A percentile compares a stretch with the other conserved stretches of the same genome.
phyloP scores from a whole-genome alignment of 2,797 vertebrate species.

The Remorina albescens region DNA sequence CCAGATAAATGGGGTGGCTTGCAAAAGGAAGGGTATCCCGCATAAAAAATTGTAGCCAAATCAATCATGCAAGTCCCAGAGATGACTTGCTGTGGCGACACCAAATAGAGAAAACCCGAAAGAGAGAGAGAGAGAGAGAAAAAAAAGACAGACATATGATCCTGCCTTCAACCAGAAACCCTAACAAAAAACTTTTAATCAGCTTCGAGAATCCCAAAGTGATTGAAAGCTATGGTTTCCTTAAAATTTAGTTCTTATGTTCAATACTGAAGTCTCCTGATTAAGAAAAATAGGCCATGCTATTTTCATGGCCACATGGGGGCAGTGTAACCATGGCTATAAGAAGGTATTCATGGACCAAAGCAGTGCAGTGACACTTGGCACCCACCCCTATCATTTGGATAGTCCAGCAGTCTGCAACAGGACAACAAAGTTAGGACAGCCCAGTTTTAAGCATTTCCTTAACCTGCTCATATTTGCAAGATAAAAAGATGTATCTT shows the following conservation, averaged over 20 bases:
- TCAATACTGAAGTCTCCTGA: not conserved
- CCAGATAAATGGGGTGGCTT: too few species aligned
- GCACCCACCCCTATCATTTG: not conserved
- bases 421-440: not conserved
- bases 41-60: too few species aligned
- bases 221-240: not conserved
- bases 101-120: too few species aligned
- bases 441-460: not conserved
- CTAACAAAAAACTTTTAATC: slow-evolving; percentile 1
- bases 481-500: slow-evolving; percentile 27
- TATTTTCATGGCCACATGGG: slow-evolving; percentile 53
- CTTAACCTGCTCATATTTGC: slow-evolving; percentile 33
- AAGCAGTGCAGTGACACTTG: not conserved
- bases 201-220: not conserved
- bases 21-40: too few species aligned
- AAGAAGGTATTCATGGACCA: not conserved
- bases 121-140: too few species aligned
- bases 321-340: slow-evolving; percentile 48
- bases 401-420: slow-evolving; percentile 9
- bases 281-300: slow-evolving; percentile 16
- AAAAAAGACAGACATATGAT: not conserved
- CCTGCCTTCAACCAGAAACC: not conserved
- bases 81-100: too few species aligned
- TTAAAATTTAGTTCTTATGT: not conserved
- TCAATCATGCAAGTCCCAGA: too few species aligned